These are phyloP conservation scores for Solen grandis DNA, from an alignment of 1,140 invertebrate genomes.

Conservation along the genomic window DNA sequence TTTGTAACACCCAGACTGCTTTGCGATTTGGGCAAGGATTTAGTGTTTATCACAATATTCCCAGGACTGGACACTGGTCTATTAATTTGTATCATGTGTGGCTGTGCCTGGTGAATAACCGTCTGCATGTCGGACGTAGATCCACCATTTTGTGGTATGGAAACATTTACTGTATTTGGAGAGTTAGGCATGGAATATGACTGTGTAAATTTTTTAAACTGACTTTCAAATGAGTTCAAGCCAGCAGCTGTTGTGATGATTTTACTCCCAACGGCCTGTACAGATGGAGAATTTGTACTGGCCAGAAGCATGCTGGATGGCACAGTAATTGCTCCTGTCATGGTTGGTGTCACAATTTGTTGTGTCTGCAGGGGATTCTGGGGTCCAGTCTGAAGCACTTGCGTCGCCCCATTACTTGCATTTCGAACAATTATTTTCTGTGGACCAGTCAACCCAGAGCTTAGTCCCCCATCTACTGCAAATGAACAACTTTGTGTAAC, in stretches of 20 bases:
- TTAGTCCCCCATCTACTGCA: slow-evolving; percentile 44
- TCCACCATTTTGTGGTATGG: slow-evolving; percentile 11
- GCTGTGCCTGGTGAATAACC: slow-evolving; percentile 32
- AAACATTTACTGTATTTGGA: slow-evolving; percentile 17
- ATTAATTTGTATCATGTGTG: slow-evolving; percentile 52
- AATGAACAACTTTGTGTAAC: slow-evolving; percentile 55
- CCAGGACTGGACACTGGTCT: slow-evolving; percentile 13
- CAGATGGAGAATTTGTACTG: no score
- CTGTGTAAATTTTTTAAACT: slow-evolving; percentile 42
- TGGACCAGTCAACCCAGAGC: slow-evolving; percentile 10
- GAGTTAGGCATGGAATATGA: background rate
- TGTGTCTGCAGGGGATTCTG: background rate
- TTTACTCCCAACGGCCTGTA: no score
- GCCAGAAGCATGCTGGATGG: slow-evolving; percentile 12
- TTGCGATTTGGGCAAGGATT: no score
- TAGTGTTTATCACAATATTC: background rate
- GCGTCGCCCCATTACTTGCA: slow-evolving; percentile 26
- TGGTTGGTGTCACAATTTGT: background rate
- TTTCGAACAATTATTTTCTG: slow-evolving; percentile 49
- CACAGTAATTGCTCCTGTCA: slow-evolving; percentile 22
- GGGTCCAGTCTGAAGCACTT: slow-evolving; percentile 21
- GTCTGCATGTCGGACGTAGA: background rate
- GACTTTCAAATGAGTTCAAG: slow-evolving; percentile 26
- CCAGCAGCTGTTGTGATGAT: slow-evolving; percentile 1
- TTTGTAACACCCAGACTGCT: no score